Base-by-base conservation (phyloP, 2,797 vertebrate genomes). In the Oreonectes daqikongensis region DNA sequence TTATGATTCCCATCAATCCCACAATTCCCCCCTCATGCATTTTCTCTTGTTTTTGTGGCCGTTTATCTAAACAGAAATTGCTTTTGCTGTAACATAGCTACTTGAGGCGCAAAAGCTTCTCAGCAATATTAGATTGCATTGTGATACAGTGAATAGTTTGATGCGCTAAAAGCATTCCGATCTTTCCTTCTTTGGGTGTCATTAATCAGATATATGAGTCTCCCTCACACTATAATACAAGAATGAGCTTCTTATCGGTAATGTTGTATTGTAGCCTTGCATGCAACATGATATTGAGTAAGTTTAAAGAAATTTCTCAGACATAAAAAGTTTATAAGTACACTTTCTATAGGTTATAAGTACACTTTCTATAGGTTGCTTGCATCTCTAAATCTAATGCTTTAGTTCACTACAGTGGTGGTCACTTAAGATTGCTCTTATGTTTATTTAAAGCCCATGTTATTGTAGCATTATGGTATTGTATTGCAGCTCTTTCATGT, bases 1-100 rank as follows among this genome's bases (percentile, higher is more conserved):
- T 84, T 89, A 87, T 65, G 75, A 84, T 20, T 69, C 30, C 85
- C 87, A 90, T 90, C 86, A 85, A 81, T 11, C 81, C 82, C 86
- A 84, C 86, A 82, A 86, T 88, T 87, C 60, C 85, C 10, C 66
- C 6, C 24, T 26, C 66, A 40, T 55, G 40, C 7, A 18, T 75
- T 40, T 48, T 69, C 64, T 69, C 48, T 57, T 52, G 53, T 72
- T 66, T 76, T 67, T 66, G 35, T 35, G 17, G 32, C 28, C 9
- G 61, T 79, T 67, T 40, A 67, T 53, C 68, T 72, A 50, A 59
- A 66, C 61, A 59, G 22, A 72, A 67, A 48, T 72, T 60, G 76
- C 38, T 66, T 73, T 44, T 40, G 57, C 42, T 5, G n/a, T 15
- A 40, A 53, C 38, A 32, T 61, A 59, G 53, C 18, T 1, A 74